phyloP scores from a whole-genome alignment of 1,140 invertebrate species.

The Dreissena rostriformis region DNA sequence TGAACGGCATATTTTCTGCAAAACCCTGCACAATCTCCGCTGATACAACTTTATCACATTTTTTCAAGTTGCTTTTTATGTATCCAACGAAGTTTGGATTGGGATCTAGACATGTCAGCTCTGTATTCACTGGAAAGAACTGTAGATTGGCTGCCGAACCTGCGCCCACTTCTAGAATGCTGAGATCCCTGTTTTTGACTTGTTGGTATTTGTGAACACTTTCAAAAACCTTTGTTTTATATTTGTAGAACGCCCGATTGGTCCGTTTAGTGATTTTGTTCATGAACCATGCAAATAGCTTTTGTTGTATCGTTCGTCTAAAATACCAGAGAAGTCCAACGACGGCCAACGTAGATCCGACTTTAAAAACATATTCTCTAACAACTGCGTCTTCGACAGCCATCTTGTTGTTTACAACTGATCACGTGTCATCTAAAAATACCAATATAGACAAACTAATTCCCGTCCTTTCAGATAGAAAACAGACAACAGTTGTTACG shows the following conservation, averaged over 20 bases:
- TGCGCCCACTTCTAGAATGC: constrained; percentile 38
- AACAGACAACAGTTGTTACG: no score
- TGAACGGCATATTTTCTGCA: constrained; percentile 43
- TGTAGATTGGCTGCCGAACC: constrained; percentile 42
- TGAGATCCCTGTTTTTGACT: constrained; percentile 9
- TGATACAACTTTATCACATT: constrained; percentile 16
- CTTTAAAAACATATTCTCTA: constrained; percentile 26
- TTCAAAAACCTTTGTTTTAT: constrained; percentile 22
- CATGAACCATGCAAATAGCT: constrained; percentile 35
- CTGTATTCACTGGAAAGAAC: constrained; percentile 34
- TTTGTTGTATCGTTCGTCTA: constrained; percentile 8
- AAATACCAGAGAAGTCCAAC: constrained; percentile 21
- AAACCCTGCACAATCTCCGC: constrained; percentile 30
- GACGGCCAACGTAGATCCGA: constrained; percentile 6
- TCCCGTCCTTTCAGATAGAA: no score
- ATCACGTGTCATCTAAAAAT: constrained; percentile 31
- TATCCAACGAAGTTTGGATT: constrained; percentile 42
- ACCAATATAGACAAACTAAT: not conserved
- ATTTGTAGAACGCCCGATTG: constrained; percentile 24
- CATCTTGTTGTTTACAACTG: constrained; percentile 8
- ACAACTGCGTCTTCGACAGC: constrained; percentile 11
- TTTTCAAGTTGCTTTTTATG: constrained; percentile 34
- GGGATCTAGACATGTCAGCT: constrained; percentile 34
- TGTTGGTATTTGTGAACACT: constrained; percentile 17
- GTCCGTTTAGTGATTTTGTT: constrained; percentile 19